A percentile compares a stretch with the other conserved stretches of the same genome.
phyloP scores from a whole-genome alignment of 2,888 invertebrate species.

The Seira sanloemensis region DNA sequence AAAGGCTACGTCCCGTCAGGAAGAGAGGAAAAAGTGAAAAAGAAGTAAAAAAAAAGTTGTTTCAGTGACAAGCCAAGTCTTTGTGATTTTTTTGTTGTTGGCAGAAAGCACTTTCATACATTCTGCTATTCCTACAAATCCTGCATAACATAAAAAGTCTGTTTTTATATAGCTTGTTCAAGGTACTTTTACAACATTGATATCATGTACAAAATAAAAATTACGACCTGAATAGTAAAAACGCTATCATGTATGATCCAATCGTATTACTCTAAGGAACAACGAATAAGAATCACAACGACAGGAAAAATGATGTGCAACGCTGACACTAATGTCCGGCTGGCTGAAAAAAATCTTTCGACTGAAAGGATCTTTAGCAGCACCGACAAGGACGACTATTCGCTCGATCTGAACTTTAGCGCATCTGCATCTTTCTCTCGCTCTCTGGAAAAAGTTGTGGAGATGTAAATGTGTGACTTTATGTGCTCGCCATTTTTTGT shows the following conservation, averaged over 20 bases:
- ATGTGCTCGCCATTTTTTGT: neutral
- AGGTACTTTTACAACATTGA: neutral
- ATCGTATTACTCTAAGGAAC: neutral
- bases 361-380: neutral
- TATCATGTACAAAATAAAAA: neutral
- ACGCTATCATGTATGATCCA: neutral
- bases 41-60: slow-evolving; percentile 32
- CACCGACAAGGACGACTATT: neutral
- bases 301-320: slow-evolving; percentile 32
- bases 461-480: neutral
- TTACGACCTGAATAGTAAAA: neutral
- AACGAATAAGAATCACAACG: neutral
- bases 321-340: slow-evolving; percentile 41
- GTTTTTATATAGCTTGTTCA: neutral
- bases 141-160: neutral
- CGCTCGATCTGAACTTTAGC: neutral
- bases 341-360: neutral
- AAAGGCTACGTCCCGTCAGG: slow-evolving; percentile 24
- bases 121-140: neutral
- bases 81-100: slow-evolving; percentile 56
- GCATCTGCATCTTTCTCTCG: neutral
- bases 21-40: slow-evolving; percentile 19
- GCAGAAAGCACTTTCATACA: slow-evolving; percentile 14
- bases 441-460: neutral
- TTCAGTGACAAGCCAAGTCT: slow-evolving; percentile 56